A percentile compares a stretch with the other conserved stretches of the same genome.
Evolutionary conservation across 2,113 vertebrate species (phyloP).

Genomic region (Tachysurus fulvidraco): DNA sequence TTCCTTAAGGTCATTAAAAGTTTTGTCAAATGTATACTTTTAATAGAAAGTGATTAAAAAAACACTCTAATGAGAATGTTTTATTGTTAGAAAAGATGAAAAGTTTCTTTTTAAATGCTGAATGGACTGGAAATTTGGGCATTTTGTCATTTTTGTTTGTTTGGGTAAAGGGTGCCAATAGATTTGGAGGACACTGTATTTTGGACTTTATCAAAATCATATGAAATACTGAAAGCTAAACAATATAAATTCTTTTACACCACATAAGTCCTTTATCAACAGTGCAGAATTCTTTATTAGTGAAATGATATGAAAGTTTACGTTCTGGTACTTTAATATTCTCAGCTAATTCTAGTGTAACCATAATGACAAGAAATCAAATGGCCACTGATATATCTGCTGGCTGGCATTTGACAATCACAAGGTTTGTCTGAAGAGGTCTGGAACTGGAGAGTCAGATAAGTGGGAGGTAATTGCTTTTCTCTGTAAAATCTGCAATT

Average conservation of each 20-base stretch:
- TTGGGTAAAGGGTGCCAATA: not conserved
- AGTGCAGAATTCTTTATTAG: too few relatives aligned
- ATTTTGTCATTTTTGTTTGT: not conserved
- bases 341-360: not conserved
- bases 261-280: not conserved
- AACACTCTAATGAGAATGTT: not conserved
- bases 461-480: slow-evolving; percentile 35
- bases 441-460: not conserved
- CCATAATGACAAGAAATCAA: not conserved
- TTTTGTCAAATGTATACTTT: not conserved
- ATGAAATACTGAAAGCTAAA: not conserved
- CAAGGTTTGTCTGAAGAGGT: slow-evolving; percentile 9
- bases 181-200: not conserved
- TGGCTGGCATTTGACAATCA: slow-evolving; percentile 22
- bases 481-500: slow-evolving; percentile 23
- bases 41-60: not conserved
- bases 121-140: not conserved
- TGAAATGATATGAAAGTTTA: not conserved
- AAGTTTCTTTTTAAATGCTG: not conserved
- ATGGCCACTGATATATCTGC: not conserved
- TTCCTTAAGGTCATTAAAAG: not conserved
- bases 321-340: not conserved
- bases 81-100: not conserved
- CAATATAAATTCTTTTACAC: not conserved
- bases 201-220: not conserved